Evolutionary conservation across 2,888 invertebrate genomes (phyloP).

Genomic region (Byasa hedistus): DNA sequence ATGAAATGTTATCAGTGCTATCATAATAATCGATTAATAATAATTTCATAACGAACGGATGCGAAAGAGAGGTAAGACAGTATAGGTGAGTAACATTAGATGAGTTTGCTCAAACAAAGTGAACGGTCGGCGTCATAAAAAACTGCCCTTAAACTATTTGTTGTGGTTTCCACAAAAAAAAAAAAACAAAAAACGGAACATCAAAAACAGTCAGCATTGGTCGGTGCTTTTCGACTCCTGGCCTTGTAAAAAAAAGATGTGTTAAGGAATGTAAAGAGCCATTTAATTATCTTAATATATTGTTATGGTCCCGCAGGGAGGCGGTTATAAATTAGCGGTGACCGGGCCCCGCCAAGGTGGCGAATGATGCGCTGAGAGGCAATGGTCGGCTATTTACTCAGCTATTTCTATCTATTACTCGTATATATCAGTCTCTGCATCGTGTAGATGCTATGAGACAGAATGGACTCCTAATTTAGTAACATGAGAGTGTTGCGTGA

Average conservation of each 20-base stretch:
- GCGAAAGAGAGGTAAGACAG: slow-evolving; percentile 37
- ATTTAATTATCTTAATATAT: slow-evolving; percentile 80
- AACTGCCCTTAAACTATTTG: slow-evolving; percentile 75
- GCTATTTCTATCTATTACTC: slow-evolving; percentile 21
- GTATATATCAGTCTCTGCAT: neutral
- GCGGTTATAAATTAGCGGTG: slow-evolving; percentile 72
- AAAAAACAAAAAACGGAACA: slow-evolving; percentile 62
- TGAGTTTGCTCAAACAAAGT: slow-evolving; percentile 66
- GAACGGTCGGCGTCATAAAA: slow-evolving; percentile 64
- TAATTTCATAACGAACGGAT: slow-evolving; percentile 9
- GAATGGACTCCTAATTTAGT: slow-evolving; percentile 23
- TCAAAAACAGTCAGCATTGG: slow-evolving; percentile 77
- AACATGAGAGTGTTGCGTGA: slow-evolving; percentile 22
- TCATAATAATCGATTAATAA: neutral
- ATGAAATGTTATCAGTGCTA: neutral
- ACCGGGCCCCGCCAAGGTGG: slow-evolving; percentile 56
- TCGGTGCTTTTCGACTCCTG: slow-evolving; percentile 74
- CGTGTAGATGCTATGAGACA: slow-evolving; percentile 3
- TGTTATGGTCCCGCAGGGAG: slow-evolving; percentile 75
- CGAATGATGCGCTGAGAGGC: slow-evolving; percentile 50
- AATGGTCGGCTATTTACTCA: slow-evolving; percentile 36
- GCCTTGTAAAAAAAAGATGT: slow-evolving; percentile 75
- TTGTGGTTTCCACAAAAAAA: slow-evolving; percentile 69
- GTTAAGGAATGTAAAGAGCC: slow-evolving; percentile 80
- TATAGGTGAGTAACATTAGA: slow-evolving; percentile 35